Evolutionary conservation across 2,797 vertebrate genomes (phyloP).

Genomic region (Avahi laniger): DNA sequence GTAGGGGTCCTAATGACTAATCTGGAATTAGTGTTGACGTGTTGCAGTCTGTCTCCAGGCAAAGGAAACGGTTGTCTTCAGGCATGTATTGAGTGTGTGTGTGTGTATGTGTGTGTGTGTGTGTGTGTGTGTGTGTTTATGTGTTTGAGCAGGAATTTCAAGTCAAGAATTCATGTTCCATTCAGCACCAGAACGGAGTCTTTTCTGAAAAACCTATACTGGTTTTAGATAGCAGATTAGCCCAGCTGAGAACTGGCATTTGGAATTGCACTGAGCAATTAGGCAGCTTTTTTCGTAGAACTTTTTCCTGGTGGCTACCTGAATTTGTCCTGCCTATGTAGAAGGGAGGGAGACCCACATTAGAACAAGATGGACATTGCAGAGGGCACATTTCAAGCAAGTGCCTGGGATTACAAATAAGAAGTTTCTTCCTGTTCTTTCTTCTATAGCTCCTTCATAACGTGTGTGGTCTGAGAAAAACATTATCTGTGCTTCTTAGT

Average conservation of each 20-base stretch:
- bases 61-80: neutral
- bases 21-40: neutral
- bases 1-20: neutral
- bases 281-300: constrained; percentile 72
- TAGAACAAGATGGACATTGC: neutral
- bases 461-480: neutral
- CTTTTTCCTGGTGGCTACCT: constrained; percentile 28
- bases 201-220: constrained; percentile 75
- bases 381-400: neutral
- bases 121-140: neutral
- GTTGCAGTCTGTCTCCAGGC: neutral
- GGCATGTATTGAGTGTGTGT: neutral
- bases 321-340: constrained; percentile 52
- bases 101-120: neutral
- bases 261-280: constrained; percentile 63
- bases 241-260: constrained; percentile 63
- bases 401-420: neutral
- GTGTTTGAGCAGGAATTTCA: neutral
- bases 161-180: constrained; percentile 42
- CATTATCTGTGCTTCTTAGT: neutral
- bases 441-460: neutral
- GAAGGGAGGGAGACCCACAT: neutral
- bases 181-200: constrained; percentile 75
- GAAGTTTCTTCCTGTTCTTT: neutral
- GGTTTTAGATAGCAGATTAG: constrained; percentile 70